A percentile compares a stretch with the other conserved stretches of the same genome.
Evolutionary conservation across 2,888 invertebrate genomes (phyloP).

Genomic region (Phalera bucephala): DNA sequence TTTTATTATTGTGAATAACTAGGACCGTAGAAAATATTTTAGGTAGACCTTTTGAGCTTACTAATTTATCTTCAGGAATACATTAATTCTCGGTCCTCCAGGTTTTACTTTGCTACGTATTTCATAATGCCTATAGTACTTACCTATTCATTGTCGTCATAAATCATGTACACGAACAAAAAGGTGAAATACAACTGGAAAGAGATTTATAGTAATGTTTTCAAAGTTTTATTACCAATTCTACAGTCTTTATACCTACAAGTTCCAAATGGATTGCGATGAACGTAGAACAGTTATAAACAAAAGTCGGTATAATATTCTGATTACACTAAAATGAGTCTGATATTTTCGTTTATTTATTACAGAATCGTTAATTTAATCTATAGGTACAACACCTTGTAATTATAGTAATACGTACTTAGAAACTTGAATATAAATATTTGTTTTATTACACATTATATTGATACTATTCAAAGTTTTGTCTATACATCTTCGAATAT

Average conservation of each 20-base stretch:
- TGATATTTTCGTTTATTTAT: conserved; percentile 45
- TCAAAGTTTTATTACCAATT: conserved; percentile 71
- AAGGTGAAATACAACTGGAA: conserved; percentile 9
- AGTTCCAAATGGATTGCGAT: conserved; percentile 57
- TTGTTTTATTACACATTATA: conserved; percentile 33
- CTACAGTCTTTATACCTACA: conserved; percentile 70
- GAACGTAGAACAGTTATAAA: conserved; percentile 57
- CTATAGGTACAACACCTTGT: conserved; percentile 37
- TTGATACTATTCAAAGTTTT: conserved; percentile 20
- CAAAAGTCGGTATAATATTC: conserved; percentile 50
- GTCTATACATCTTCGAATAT: conserved; percentile 33
- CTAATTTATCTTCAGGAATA: no score
- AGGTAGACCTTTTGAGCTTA: no score
- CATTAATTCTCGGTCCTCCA: no score
- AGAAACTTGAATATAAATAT: conserved; percentile 50
- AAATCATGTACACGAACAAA: neutral
- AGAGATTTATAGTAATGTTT: conserved; percentile 37
- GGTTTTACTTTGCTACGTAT: no score
- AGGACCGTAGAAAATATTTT: no score
- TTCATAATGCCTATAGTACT: no score
- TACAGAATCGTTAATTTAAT: conserved; percentile 35
- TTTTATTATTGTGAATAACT: no score
- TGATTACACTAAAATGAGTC: conserved; percentile 41
- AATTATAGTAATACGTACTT: conserved; percentile 29
- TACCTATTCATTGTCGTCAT: no score